These are phyloP conservation scores for Gasterosteus aculeatus DNA, from an alignment of 2,113 vertebrate genomes.

Conservation along the genomic window DNA sequence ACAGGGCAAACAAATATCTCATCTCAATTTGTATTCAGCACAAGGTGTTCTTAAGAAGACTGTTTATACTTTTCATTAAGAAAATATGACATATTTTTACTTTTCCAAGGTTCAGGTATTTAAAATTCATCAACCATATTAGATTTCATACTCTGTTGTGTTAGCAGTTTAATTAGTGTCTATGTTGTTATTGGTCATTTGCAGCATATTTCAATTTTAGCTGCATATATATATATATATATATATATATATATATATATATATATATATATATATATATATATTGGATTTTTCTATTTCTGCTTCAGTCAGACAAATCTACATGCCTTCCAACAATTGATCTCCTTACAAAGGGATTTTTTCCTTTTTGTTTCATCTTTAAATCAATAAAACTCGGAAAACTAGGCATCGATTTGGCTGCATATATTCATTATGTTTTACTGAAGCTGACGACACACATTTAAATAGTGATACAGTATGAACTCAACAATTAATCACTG, in stretches of 20 bases:
- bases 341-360: neutral
- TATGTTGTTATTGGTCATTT: neutral
- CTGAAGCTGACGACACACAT: conserved; percentile 3
- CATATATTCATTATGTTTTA: neutral
- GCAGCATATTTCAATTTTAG: neutral
- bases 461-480: neutral
- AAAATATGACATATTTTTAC: neutral
- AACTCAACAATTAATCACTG: neutral
- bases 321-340: neutral
- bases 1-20: neutral
- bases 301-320: neutral
- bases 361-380: no score
- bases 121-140: neutral
- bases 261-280: no score
- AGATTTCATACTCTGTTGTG: neutral
- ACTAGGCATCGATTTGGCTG: neutral
- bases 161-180: neutral
- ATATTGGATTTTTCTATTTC: neutral
- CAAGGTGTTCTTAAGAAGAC: conserved; percentile 17
- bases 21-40: neutral
- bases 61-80: conserved; percentile 1
- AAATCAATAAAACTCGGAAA: neutral
- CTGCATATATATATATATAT: neutral
- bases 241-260: no score
- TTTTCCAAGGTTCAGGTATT: neutral